phyloP scores from a whole-genome alignment of 2,888 invertebrate species.

The Linnaemya vulpina region DNA sequence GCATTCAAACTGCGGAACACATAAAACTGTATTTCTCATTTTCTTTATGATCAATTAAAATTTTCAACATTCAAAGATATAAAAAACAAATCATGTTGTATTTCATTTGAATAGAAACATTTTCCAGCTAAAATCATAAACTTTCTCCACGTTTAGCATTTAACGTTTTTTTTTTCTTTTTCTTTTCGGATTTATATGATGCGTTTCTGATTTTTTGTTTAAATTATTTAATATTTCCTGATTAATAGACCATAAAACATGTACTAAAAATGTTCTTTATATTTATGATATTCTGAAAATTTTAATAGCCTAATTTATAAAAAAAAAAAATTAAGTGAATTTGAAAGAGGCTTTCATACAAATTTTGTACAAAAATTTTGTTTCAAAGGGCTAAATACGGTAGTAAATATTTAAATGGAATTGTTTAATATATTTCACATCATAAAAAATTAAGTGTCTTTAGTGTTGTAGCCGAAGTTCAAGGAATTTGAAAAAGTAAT shows the following conservation, averaged over 20 bases:
- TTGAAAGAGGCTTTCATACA: too few relatives aligned
- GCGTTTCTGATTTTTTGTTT: neutral
- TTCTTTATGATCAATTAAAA: conserved; percentile 30
- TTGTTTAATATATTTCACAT: too few relatives aligned
- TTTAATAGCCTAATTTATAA: too few relatives aligned
- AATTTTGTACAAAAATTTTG: too few relatives aligned
- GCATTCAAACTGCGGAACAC: neutral
- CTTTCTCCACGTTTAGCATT: neutral
- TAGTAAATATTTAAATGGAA: too few relatives aligned
- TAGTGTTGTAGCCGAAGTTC: too few relatives aligned
- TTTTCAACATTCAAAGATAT: neutral
- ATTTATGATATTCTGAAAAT: too few relatives aligned
- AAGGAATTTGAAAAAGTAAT: too few relatives aligned
- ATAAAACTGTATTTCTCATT: neutral
- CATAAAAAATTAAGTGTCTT: too few relatives aligned
- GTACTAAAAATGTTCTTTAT: neutral
- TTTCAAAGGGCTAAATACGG: too few relatives aligned
- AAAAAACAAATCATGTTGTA: neutral
- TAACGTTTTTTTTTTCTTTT: neutral
- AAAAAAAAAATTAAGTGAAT: too few relatives aligned
- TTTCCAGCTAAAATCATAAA: neutral
- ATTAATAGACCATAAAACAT: neutral
- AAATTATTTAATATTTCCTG: neutral
- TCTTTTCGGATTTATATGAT: neutral
- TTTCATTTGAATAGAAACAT: neutral